phyloP scores from a whole-genome alignment of 2,113 vertebrate genomes.

The Periophthalmus modestus region DNA sequence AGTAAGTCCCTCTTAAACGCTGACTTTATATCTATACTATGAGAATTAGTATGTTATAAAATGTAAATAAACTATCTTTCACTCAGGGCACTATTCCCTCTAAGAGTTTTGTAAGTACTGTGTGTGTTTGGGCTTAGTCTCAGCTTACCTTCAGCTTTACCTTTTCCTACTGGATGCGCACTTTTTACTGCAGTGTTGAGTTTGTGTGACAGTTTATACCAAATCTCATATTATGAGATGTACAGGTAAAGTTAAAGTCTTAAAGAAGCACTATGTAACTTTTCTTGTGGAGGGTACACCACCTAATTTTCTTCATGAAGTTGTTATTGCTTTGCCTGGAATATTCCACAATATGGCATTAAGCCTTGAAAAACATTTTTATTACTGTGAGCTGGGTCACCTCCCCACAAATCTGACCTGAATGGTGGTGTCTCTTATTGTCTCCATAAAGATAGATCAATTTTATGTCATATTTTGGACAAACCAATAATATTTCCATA shows the following conservation, averaged over 20 bases:
- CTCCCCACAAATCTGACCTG: too few species aligned
- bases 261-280: background rate
- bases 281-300: background rate
- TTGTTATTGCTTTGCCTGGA: background rate
- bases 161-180: slow-evolving; percentile 24
- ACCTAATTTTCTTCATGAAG: background rate
- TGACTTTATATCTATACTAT: background rate
- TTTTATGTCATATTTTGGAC: too few species aligned
- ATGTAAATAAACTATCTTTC: slow-evolving; percentile 46
- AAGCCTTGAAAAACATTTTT: background rate
- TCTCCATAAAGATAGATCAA: too few species aligned
- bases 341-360: background rate
- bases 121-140: slow-evolving; percentile 43
- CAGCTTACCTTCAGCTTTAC: slow-evolving; percentile 12
- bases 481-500: background rate
- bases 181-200: background rate
- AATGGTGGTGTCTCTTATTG: too few species aligned
- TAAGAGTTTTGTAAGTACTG: slow-evolving; percentile 78
- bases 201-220: background rate
- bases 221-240: background rate
- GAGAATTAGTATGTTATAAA: slow-evolving; percentile 12
- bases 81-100: slow-evolving; percentile 74
- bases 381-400: too few species aligned
- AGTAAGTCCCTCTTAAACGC: slow-evolving; percentile 84
- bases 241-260: background rate